phyloP scores from a whole-genome alignment of 1,140 invertebrate genomes.

The Varroa destructor region DNA sequence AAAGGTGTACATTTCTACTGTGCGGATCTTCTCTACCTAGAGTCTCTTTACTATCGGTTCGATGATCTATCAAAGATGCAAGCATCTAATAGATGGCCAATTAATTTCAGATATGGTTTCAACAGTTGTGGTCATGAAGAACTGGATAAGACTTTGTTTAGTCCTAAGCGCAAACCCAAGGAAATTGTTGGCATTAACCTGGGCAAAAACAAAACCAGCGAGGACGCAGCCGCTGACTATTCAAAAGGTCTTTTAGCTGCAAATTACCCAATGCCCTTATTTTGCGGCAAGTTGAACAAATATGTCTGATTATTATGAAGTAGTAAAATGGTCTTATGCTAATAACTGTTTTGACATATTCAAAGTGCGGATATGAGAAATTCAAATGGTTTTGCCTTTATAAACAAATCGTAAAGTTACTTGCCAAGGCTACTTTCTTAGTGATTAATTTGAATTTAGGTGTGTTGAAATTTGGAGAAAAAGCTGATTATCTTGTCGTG shows the following conservation, averaged over 20 bases:
- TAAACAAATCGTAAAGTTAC: not conserved
- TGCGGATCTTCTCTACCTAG: no score
- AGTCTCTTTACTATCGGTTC: no score
- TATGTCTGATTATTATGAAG: no score
- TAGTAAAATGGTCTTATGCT: no score
- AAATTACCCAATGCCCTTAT: no score
- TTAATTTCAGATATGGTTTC: constrained; percentile 60
- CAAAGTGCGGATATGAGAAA: no score
- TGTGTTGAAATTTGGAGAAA: constrained; percentile 55
- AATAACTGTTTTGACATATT: no score
- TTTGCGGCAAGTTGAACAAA: no score
- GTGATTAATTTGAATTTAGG: constrained; percentile 42
- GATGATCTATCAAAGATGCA: no score
- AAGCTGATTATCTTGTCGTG: constrained; percentile 76
- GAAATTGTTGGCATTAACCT: constrained; percentile 67
- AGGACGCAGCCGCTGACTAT: constrained; percentile 65
- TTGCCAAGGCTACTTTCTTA: not conserved
- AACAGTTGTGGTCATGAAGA: constrained; percentile 80
- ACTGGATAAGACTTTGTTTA: constrained; percentile 51
- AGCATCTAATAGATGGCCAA: no score
- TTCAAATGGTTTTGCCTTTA: not conserved
- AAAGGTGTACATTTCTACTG: no score
- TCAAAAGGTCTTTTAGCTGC: constrained; percentile 32
- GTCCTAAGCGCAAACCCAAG: not conserved
- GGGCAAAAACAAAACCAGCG: constrained; percentile 80